These are phyloP conservation scores for Congeria kusceri DNA, from an alignment of 2,888 invertebrate species.

Conservation along the genomic window DNA sequence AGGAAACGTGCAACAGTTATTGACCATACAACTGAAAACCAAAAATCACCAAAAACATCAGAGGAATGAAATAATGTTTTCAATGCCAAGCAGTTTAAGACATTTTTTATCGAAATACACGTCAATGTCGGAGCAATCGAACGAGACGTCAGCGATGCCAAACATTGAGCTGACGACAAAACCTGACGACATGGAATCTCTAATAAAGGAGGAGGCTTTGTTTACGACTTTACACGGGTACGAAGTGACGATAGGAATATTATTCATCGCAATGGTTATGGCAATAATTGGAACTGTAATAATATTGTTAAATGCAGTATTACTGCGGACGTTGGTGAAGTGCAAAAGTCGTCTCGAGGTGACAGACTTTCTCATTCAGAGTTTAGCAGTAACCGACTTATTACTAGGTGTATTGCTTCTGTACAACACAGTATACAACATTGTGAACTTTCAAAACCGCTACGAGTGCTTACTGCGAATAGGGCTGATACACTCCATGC, in stretches of 20 bases:
- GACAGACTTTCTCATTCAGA: slow-evolving; percentile 65
- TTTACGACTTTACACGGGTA: slow-evolving; percentile 64
- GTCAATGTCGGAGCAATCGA: no score
- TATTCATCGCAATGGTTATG: slow-evolving; percentile 53
- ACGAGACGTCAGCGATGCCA: no score
- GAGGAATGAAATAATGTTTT: no score
- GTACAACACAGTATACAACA: slow-evolving; percentile 70
- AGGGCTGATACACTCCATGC: slow-evolving; percentile 61
- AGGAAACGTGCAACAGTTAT: no score
- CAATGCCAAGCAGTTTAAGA: no score
- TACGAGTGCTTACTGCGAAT: slow-evolving; percentile 67
- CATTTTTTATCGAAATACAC: no score
- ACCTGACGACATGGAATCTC: neutral
- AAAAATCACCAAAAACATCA: no score
- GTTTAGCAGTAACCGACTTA: slow-evolving; percentile 69
- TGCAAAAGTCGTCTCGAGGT: slow-evolving; percentile 54
- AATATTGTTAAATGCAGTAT: slow-evolving; percentile 60
- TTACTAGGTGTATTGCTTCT: slow-evolving; percentile 69
- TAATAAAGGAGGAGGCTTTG: slow-evolving; percentile 28
- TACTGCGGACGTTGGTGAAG: slow-evolving; percentile 60
- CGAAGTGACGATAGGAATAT: slow-evolving; percentile 52
- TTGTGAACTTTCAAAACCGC: slow-evolving; percentile 71
- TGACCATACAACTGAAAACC: no score
- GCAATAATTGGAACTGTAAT: slow-evolving; percentile 61
- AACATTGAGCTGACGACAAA: no score